These are phyloP conservation scores for Scaptomyza polygonia DNA, from an alignment of 2,888 invertebrate genomes.

Conservation along the genomic window DNA sequence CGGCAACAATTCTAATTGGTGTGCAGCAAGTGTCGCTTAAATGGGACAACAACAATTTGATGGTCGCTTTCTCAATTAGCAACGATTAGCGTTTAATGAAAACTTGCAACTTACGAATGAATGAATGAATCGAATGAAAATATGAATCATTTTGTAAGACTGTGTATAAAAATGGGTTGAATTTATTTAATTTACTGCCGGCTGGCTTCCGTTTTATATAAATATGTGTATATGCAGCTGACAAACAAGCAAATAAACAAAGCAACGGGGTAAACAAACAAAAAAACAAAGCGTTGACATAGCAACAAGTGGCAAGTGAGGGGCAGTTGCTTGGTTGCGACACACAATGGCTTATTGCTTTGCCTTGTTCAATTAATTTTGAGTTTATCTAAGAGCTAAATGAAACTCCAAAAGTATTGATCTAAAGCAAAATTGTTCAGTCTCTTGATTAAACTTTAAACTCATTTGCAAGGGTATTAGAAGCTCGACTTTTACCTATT, in stretches of 20 bases:
- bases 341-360: not conserved
- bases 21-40: constrained; percentile 44
- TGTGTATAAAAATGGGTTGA: constrained; percentile 10
- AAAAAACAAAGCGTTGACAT: constrained; percentile 66
- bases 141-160: constrained; percentile 37
- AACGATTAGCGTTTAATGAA: constrained; percentile 29
- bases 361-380: constrained; percentile 45
- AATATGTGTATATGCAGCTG: constrained; percentile 27
- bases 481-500: constrained; percentile 7
- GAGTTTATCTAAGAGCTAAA: constrained; percentile 5
- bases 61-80: constrained; percentile 29
- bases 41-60: constrained; percentile 26
- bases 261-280: constrained; percentile 34
- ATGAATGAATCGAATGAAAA: constrained; percentile 10
- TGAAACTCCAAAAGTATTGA: no score
- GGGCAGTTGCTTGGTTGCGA: constrained; percentile 11
- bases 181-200: constrained; percentile 26
- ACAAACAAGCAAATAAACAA: constrained; percentile 42
- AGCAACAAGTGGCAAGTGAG: constrained; percentile 68
- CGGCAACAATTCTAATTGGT: constrained; percentile 42
- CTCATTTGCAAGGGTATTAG: constrained; percentile 12
- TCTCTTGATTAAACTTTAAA: no score
- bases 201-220: constrained; percentile 37
- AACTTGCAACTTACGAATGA: not conserved
- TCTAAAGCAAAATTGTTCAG: no score